These are phyloP conservation scores for Eurypyga helias DNA, from an alignment of 2,113 vertebrate species.

Conservation along the genomic window DNA sequence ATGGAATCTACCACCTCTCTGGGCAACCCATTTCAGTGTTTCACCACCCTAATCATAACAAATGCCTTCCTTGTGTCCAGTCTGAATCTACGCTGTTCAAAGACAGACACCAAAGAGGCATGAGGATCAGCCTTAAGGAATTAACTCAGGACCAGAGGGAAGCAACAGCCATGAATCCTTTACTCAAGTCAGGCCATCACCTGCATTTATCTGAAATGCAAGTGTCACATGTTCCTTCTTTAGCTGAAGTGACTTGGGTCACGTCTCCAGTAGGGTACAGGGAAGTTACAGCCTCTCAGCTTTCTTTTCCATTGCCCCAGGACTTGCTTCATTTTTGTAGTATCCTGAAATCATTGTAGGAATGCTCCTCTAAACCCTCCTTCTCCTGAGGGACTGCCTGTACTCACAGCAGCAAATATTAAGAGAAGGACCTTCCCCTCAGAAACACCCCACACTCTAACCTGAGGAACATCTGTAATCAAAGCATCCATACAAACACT, in stretches of 20 bases:
- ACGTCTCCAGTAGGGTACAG: not conserved
- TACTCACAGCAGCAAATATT: not conserved
- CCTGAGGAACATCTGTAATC: not conserved
- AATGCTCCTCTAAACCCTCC: not conserved
- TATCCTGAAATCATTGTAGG: not conserved
- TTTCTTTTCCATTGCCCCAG: not conserved
- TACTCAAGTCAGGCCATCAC: not conserved
- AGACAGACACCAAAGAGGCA: not conserved
- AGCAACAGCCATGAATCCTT: not conserved
- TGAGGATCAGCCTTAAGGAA: not conserved
- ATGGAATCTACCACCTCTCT: too few species aligned
- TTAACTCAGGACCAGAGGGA: not conserved
- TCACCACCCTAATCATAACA: too few species aligned
- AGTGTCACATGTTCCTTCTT: not conserved
- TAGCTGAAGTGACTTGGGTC: not conserved
- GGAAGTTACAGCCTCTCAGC: not conserved
- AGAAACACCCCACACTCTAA: not conserved
- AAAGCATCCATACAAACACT: not conserved
- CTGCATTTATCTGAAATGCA: not conserved
- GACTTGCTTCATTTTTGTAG: not conserved
- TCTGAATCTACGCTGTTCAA: too few species aligned
- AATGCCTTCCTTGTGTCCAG: too few species aligned
- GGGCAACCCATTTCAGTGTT: too few species aligned
- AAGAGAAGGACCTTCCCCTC: not conserved
- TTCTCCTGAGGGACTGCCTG: not conserved